A percentile compares a stretch with the other conserved stretches of the same genome.
These are phyloP conservation scores for Eupithecia pulchellata DNA, from an alignment of 2,888 invertebrate species.

Conservation along the genomic window DNA sequence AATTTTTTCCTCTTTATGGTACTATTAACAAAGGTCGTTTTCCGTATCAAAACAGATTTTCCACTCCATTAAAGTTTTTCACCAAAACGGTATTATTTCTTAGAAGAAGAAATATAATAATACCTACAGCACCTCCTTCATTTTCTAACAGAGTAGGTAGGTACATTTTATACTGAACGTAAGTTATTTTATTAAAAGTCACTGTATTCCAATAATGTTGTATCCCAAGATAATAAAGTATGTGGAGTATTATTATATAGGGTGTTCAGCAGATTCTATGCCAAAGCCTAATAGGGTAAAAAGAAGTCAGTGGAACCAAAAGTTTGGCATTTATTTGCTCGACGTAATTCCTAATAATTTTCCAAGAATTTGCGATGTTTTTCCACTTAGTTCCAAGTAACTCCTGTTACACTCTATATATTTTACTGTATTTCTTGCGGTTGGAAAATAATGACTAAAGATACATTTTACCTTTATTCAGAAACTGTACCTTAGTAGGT, in stretches of 20 bases:
- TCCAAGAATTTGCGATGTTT: background rate
- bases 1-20: too few species aligned
- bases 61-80: background rate
- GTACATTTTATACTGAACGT: conserved; percentile 3
- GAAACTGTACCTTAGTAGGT: too few species aligned
- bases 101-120: too few species aligned
- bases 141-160: too few species aligned
- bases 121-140: background rate
- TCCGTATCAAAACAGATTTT: background rate
- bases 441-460: background rate
- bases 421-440: background rate
- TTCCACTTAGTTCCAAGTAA: background rate
- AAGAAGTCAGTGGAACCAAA: background rate
- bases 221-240: background rate
- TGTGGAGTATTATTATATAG: background rate
- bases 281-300: background rate
- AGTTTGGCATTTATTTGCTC: background rate
- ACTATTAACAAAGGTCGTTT: background rate
- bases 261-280: background rate
- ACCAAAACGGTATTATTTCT: too few species aligned
- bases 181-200: background rate
- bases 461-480: too few species aligned
- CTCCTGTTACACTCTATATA: background rate
- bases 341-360: background rate
- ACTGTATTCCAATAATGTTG: background rate